Base-by-base conservation (phyloP, 2,888 invertebrate genomes). In the Netelia melanura region DNA sequence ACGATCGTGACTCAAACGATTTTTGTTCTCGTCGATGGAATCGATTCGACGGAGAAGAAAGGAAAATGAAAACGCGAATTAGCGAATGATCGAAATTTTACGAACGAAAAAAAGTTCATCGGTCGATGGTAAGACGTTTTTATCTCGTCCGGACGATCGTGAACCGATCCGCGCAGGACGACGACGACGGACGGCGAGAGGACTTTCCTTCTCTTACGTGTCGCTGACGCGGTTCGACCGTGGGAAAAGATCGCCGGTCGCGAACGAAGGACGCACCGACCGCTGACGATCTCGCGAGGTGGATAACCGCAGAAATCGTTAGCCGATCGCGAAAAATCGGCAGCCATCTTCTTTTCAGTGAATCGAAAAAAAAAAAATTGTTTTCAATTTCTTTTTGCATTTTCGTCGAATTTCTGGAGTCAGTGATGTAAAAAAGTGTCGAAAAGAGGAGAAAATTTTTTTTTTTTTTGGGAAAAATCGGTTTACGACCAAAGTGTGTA, bases 141-240 rank as follows among this genome's bases (percentile, higher is more conserved):
- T 86, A 84, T 86, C 84, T 83, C 74, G 84, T 76, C 75, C 82
- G 85, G 85, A 83, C 68, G 84, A 86, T 87, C 84, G 85, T 83
- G 74, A 75, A 30, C 70, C 64, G 70, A 75, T 78, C 71, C 79
- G 67, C 58, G 79, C 30, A 58, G 58, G 74, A 78, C 80, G 82
- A 71, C 79, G 81, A 81, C 30, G 72, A 25, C 25, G 25, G 79
- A 75, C 83, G 75, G 48, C 61, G 67, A 44, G 74, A 80, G 78
- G 84, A 71, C 79, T 79, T 70, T 30, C 72, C 65, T 61, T 54
- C 52, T 72, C 76, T 70, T 43, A 23, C 62, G 43, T 61, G 72
- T n/a, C 58, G 76, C 68, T 61, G 17, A 67, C 62, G 65, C 62
- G 38, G 70, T 52, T 54, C 81, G 74, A 78, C 78, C 81, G 81